Base-by-base conservation (phyloP, 2,113 vertebrate genomes). In the Engystomops pustulosus region DNA sequence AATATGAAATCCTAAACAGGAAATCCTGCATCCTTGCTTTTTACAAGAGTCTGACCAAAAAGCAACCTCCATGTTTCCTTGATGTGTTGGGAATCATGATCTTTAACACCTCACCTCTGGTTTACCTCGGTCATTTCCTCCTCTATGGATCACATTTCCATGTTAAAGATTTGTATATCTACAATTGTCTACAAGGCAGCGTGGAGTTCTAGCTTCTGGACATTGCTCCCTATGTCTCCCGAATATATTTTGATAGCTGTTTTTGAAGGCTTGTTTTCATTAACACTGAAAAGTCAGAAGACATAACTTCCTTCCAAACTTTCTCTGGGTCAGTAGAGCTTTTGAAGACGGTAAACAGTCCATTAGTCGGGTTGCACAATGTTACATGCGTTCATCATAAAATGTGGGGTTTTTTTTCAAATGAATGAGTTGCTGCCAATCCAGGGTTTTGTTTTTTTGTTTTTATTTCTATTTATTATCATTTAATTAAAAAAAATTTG, bases 201-300 rank as follows among this genome's bases (percentile, higher is more conserved):
- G 88, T 88, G 91, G 89, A 88, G 81, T 88, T 90, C 87, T 87
- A 90, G 87, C 86, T 86, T 88, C 88, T 91, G 91, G 93, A 92
- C 90, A 91, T 91, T 41, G 51, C 88, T 94, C 93, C 91, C 90
- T 91, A 90, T 89, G 88, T 88, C 91, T 91, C 88, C 89, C 90
- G 89, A 89, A 92, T 92, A 93, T 93, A 92, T 95, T 94, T 92
- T 91, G 93, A 92, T 93, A 90, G 89, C 87, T 92, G 90, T 91
- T 91, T 92, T 89, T 90, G 90, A 41, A 89, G 89, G 85, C 89
- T 92, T 93, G 87, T 93, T 93, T 93, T 92, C 88, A 91, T 89
- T 91, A 93, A 93, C 90, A 91, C 88, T 85, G 77, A 79, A 85
- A 87, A 93, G 90, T 91, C 91, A 90, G 87, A 90, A 90, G 89